Conservation (phyloP, 2,888 invertebrate genomes). For the Limnephilus auricula region DNA sequence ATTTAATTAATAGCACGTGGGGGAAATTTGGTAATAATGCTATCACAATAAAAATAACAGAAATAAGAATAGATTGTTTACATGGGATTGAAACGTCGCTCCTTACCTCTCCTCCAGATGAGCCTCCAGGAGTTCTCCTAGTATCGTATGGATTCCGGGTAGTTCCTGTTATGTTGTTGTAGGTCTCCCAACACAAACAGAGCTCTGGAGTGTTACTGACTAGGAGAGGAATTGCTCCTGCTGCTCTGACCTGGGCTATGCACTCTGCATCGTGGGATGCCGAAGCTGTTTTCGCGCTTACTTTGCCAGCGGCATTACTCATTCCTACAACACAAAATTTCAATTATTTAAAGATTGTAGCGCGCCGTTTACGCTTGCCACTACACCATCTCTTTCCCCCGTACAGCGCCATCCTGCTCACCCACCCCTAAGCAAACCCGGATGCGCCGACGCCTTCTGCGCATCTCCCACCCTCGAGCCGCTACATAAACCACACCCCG, state of each 20-base stretch:
- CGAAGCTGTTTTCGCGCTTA: conserved; percentile 77
- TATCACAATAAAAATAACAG: too few species aligned
- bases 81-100: background rate
- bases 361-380: too few species aligned
- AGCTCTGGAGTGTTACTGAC: conserved; percentile 95
- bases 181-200: conserved; percentile 94
- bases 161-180: conserved; percentile 90
- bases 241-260: conserved; percentile 82
- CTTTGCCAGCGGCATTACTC: conserved; percentile 86
- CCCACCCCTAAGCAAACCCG: too few species aligned
- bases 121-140: conserved; percentile 89
- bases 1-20: background rate
- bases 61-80: background rate
- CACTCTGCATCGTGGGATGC: conserved; percentile 88
- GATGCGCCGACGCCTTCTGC: too few species aligned
- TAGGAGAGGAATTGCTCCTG: conserved; percentile 90
- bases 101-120: conserved; percentile 90
- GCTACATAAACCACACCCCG: too few species aligned
- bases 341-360: background rate
- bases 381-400: too few species aligned
- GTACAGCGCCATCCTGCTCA: too few species aligned
- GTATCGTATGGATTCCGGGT: conserved; percentile 94
- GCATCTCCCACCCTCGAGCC: too few species aligned
- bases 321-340: conserved; percentile 75
- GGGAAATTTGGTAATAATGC: background rate